These are phyloP conservation scores for Drosophila anomalata DNA, from an alignment of 2,888 invertebrate genomes.

Conservation along the genomic window DNA sequence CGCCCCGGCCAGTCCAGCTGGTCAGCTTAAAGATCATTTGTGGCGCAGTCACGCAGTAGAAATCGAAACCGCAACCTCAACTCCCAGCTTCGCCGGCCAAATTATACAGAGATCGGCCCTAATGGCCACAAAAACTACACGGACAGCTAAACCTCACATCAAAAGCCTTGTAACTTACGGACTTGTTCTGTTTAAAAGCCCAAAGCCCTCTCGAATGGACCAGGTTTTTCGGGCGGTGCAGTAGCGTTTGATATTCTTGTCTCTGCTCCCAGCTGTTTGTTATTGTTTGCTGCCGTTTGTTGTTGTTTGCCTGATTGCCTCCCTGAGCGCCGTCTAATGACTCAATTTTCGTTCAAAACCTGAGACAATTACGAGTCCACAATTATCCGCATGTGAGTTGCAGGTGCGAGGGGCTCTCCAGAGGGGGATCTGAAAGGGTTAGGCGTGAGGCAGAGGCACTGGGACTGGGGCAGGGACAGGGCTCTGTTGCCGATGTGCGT, in stretches of 20 bases:
- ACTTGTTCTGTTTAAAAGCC: background rate
- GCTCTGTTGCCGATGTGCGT: constrained; percentile 45
- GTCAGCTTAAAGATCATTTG: constrained; percentile 44
- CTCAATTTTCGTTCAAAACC: constrained; percentile 65
- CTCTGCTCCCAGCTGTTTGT: constrained; percentile 1
- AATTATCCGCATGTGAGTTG: constrained; percentile 65
- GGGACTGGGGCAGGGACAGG: background rate
- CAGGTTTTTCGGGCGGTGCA: background rate
- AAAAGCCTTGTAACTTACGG: background rate
- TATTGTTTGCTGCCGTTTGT: constrained; percentile 49
- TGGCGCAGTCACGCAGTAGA: constrained; percentile 19
- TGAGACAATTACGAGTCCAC: constrained; percentile 64
- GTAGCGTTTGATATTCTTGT: constrained; percentile 1
- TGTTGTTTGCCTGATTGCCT: constrained; percentile 54
- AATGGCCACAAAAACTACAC: background rate
- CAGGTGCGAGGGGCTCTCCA: background rate
- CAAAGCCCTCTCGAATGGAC: background rate
- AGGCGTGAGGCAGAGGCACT: background rate
- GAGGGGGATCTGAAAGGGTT: background rate
- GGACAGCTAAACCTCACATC: too few relatives aligned
- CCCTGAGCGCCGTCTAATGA: constrained; percentile 63
- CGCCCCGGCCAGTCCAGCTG: constrained; percentile 5
- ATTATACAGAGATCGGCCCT: background rate
- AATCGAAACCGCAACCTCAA: constrained; percentile 17
- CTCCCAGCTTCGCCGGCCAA: background rate